Base-by-base conservation (phyloP, 1,140 invertebrate species). In the Macrobrachium nipponense region DNA sequence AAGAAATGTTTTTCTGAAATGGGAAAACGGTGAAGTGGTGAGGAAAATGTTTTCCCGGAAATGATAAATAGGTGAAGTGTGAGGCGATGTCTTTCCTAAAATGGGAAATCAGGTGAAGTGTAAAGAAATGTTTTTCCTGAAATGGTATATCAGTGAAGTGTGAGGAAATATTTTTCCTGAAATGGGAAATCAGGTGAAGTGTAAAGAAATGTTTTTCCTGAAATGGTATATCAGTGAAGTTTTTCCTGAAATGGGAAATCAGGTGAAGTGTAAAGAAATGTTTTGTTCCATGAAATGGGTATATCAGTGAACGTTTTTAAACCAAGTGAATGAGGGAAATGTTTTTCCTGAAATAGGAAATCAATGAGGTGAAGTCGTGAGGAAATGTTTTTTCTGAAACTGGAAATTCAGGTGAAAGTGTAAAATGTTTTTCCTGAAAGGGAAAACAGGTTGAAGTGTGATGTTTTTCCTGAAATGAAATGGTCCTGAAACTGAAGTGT, bases 381-480 rank as follows among this genome's bases (percentile, higher is more conserved):
- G 27, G 27, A 36, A 36, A 36, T 88, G 93, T 51, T 92, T 91
- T 94, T 91, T 93, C 94, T 94, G 90, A 10, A 91, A 91, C 43
- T 43, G 77, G 12, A 5, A 17, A 43, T n/a, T 51, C 12, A 3
- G 51, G 5, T 12, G 51, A 51, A 36, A n/a, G n/a, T n/a, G 27
- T 36, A 36, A 36, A 36, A 36, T 36, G 27, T 36, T 36, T 36
- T 36, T 36, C 27, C 27, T 36, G 27, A 36, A 36, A 36, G 1
- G 27, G 27, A 2, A 36, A 36, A 36, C 4, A 1, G 4, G 27
- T 1, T 36, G 27, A 36, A 36, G 27, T 36, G 4, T 36, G 27
- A 36, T 88, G 93, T 92, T 91, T 94, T 94, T 91, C 93, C 94
- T 94, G 90, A 10, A 91, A 91, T 43, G 36, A 17, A 36, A 36